phyloP scores from a whole-genome alignment of 2,888 invertebrate species.

The Trachelus tabidus region DNA sequence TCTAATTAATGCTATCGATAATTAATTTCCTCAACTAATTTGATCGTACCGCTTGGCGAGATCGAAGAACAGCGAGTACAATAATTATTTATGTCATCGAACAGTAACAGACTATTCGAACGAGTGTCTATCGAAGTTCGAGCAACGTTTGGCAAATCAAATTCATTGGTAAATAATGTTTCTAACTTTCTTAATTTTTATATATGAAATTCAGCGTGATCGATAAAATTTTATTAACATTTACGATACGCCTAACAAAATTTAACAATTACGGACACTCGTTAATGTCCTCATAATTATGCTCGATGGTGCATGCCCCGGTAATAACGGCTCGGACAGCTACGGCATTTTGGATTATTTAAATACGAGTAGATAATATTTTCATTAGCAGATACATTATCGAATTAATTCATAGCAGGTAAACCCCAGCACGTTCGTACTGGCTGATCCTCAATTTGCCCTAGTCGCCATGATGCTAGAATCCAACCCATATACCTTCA shows the following conservation, averaged over 20 bases:
- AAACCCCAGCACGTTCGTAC: neutral
- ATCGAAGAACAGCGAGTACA: neutral
- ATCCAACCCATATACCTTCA: neutral
- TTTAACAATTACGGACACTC: constrained; percentile 30
- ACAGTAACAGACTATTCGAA: neutral
- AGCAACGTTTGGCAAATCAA: neutral
- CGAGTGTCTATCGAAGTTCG: neutral
- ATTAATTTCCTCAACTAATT: constrained; percentile 53
- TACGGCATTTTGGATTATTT: constrained; percentile 34
- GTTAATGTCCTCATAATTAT: neutral
- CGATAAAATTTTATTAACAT: neutral
- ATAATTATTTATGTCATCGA: neutral
- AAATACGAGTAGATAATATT: constrained; percentile 43
- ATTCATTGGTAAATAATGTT: neutral
- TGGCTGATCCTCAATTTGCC: neutral
- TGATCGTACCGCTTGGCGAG: constrained; percentile 14
- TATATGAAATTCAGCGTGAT: neutral
- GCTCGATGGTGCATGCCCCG: constrained; percentile 23
- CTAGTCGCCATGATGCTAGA: neutral
- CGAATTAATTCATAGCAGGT: constrained; percentile 32
- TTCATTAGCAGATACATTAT: constrained; percentile 36
- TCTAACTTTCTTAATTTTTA: neutral
- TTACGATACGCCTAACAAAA: neutral
- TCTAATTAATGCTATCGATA: constrained; percentile 62
- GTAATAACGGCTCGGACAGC: constrained; percentile 38